Evolutionary conservation across 2,113 vertebrate genomes (phyloP), one percentile per base, ranked within the genome.

Genomic region (Pseudolaguvia tuberculata): DNA sequence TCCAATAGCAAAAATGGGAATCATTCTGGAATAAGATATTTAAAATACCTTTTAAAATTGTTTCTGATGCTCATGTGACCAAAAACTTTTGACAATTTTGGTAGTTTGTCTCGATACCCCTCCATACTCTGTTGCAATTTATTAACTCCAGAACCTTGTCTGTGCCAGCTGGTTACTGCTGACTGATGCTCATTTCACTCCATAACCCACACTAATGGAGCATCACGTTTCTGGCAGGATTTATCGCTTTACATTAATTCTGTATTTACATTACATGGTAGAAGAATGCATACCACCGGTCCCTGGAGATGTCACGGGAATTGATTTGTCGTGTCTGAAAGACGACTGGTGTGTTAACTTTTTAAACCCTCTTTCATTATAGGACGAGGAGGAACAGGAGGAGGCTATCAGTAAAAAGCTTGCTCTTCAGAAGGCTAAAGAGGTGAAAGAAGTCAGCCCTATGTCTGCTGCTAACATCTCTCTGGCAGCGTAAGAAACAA

Each of bases 381-480:
- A 99, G 96, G 96, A 98, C 1, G 96, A 97, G 84, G 96, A 98
- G 80, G 96, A 99, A 83, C 95, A 97, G 89, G 96, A 99, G 77
- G 96, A 96, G 78, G 95, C 96, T 45, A 97, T 95, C 85, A 98
- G 89, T 62, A 97, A 98, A 85, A 99, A 99, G 81, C 88, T 98
- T 0, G 95, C 95, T 3, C 88, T 98, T 65, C 96, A 99, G 31
- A 99, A 98, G 82, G 94, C 94, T 80, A 99, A 95, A 85, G 96
- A 98, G 83, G 95, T 96, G 77, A 95, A 96, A 0, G 96, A 98
- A 87, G 96, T 98, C 85, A 99, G 96, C 86, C 96, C 96, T 68
- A 92, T 97, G 89, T 98, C 95, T 0, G 95, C 95, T 0, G 89
- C 96, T 18, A 98, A 95, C 87, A 93, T 97, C 79, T 98, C 96